Percentiles rank a stretch among this genome's conserved stretches.
These are phyloP conservation scores for Fopius arisanus DNA, from an alignment of 1,140 invertebrate genomes.

Conservation along the genomic window DNA sequence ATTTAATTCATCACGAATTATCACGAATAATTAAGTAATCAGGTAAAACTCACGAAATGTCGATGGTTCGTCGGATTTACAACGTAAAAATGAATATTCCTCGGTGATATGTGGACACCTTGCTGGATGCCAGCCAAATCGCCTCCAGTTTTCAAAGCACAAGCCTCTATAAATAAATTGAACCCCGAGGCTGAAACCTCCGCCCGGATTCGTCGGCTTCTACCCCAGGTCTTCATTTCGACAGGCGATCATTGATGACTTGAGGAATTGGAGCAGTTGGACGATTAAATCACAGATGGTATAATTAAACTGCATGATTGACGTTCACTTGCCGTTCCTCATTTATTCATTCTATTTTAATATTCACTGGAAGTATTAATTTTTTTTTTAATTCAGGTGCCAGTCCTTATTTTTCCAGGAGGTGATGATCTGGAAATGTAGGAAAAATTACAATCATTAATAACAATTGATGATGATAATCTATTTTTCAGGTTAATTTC, in stretches of 20 bases:
- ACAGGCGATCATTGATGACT: background rate
- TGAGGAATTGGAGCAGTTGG: background rate
- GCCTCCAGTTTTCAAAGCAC: slow-evolving; percentile 26
- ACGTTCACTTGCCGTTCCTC: too few species aligned
- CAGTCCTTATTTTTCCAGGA: too few species aligned
- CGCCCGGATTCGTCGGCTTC: background rate
- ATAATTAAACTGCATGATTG: background rate
- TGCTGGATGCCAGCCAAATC: slow-evolving; percentile 20
- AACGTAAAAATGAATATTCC: background rate
- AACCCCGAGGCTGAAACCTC: background rate
- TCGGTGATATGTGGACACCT: slow-evolving; percentile 6
- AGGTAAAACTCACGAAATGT: background rate
- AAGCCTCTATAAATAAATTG: slow-evolving; percentile 23
- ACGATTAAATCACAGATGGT: background rate
- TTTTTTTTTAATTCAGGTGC: too few species aligned
- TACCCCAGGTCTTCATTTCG: background rate
- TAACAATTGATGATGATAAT: too few species aligned
- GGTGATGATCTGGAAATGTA: too few species aligned
- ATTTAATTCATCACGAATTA: background rate
- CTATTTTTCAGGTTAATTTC: too few species aligned
- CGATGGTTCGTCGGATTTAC: background rate
- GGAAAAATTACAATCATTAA: too few species aligned
- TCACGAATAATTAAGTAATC: background rate
- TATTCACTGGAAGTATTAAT: too few species aligned
- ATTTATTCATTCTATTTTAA: too few species aligned